Conservation (phyloP, 1,140 invertebrate species). For the Globodera ellingtonae region DNA sequence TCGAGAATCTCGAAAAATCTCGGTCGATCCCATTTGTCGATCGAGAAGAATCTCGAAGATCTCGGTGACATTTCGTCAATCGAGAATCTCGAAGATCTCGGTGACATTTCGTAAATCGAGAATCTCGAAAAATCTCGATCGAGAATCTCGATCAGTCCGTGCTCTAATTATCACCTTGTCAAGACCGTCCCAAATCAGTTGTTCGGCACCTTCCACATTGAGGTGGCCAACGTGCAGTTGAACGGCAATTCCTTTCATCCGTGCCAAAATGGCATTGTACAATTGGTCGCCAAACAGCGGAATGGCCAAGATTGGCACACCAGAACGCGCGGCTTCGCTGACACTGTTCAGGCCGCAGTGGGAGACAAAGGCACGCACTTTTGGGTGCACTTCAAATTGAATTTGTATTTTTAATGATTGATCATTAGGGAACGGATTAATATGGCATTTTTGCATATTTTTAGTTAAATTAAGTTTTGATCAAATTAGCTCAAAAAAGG, state of each 20-base stretch:
- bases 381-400: conserved; percentile 41
- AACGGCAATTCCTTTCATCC: conserved; percentile 30
- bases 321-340: conserved; percentile 80
- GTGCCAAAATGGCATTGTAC: conserved; percentile 42
- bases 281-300: conserved; percentile 54
- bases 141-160: too few relatives aligned
- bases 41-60: too few relatives aligned
- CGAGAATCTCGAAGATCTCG: too few relatives aligned
- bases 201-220: conserved; percentile 12
- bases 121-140: too few relatives aligned
- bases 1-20: too few relatives aligned
- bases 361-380: conserved; percentile 74
- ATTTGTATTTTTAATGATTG: not conserved
- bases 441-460: too few relatives aligned
- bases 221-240: conserved; percentile 24
- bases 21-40: too few relatives aligned
- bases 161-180: not conserved
- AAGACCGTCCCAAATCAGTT: not conserved
- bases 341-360: conserved; percentile 80
- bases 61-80: too few relatives aligned
- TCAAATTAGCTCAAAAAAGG: too few relatives aligned
- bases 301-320: conserved; percentile 78
- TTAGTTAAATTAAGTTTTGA: too few relatives aligned
- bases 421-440: too few relatives aligned
- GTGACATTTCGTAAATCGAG: too few relatives aligned